phyloP scores from a whole-genome alignment of 2,113 vertebrate genomes.

The Lethenteron reissneri region DNA sequence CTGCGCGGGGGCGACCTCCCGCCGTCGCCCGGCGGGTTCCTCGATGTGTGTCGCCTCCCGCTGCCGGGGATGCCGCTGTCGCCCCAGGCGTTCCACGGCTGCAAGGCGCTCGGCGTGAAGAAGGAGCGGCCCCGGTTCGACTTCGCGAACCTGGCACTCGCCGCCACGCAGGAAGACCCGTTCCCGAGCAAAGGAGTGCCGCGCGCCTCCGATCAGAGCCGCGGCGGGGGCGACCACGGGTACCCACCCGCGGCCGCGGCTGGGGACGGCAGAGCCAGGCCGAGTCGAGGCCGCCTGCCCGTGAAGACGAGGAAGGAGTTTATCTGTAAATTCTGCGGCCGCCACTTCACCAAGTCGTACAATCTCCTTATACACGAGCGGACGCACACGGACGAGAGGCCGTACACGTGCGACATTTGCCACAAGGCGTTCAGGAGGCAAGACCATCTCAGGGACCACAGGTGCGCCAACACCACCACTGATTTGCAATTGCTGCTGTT shows the following conservation, averaged over 20 bases:
- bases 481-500: no score
- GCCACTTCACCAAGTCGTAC: conserved; percentile 97
- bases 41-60: not conserved
- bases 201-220: conserved; percentile 16
- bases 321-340: conserved; percentile 93
- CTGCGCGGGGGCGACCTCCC: not conserved
- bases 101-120: not conserved
- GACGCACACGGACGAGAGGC: conserved; percentile 84
- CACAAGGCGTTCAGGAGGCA: conserved; percentile 97
- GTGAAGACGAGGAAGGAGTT: conserved; percentile 99
- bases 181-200: not conserved
- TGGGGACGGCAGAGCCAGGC: conserved; percentile 67
- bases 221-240: conserved; percentile 41
- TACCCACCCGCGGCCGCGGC: conserved; percentile 40
- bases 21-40: not conserved
- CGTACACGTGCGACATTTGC: conserved; percentile 94
- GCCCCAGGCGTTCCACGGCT: not conserved
- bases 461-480: conserved; percentile 23
- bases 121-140: conserved; percentile 51
- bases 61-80: conserved; percentile 1
- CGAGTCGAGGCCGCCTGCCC: conserved; percentile 58
- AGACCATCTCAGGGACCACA: conserved; percentile 89
- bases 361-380: conserved; percentile 94
- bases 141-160: conserved; percentile 81
- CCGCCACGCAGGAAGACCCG: conserved; percentile 79